phyloP scores from a whole-genome alignment of 2,113 vertebrate species.

The Eublepharis macularius region DNA sequence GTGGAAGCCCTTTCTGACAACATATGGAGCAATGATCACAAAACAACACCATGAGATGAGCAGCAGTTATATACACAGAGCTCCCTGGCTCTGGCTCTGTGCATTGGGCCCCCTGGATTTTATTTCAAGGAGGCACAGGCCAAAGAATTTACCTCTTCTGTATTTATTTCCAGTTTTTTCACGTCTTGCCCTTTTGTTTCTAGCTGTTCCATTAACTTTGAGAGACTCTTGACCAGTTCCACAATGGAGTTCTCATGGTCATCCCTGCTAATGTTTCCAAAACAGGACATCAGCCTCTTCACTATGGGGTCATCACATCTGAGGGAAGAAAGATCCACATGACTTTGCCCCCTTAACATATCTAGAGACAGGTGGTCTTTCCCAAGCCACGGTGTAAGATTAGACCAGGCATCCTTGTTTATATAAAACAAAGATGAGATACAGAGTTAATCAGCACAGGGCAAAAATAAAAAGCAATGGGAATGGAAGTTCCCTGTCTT shows the following conservation, averaged over 20 bases:
- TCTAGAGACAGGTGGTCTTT: background rate
- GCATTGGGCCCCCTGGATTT: accelerated
- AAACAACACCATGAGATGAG: background rate
- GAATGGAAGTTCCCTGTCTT: background rate
- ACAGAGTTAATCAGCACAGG: background rate
- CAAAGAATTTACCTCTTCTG: slow-evolving; percentile 81
- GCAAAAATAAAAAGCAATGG: background rate
- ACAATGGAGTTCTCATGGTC: slow-evolving; percentile 63
- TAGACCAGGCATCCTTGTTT: background rate
- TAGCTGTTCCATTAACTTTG: slow-evolving; percentile 77
- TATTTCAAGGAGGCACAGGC: background rate
- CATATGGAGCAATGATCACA: background rate
- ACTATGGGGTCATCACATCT: slow-evolving; percentile 83
- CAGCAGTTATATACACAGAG: background rate
- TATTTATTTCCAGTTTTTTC: slow-evolving; percentile 61
- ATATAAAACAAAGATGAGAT: background rate
- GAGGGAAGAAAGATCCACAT: background rate
- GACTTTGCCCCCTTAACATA: background rate
- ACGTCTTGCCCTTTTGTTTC: slow-evolving; percentile 72
- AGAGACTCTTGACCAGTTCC: slow-evolving; percentile 74
- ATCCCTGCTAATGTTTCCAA: slow-evolving; percentile 63
- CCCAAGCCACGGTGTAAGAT: background rate
- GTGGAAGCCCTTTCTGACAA: background rate
- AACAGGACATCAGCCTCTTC: slow-evolving; percentile 72
- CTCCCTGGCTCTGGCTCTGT: background rate